Evolutionary conservation across 2,797 vertebrate species (phyloP), one percentile per base, ranked within the genome.

Genomic region (Molossus alvarezi): DNA sequence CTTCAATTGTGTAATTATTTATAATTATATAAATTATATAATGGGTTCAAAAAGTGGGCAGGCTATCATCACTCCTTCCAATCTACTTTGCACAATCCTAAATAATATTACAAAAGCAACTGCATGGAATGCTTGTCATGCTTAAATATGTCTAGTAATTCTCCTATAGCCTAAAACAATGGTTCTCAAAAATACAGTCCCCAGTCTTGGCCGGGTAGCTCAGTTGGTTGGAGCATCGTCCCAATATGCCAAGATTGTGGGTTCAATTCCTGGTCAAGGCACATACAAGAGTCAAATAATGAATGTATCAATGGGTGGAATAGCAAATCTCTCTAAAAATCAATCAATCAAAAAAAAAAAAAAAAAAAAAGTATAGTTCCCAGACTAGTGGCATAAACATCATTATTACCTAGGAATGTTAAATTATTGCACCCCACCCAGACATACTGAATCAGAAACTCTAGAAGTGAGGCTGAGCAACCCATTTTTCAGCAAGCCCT

Each of bases 61-160:
- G 33, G 55, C 58, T 94, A 13, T 62, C 64, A 88, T 29, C 25
- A 87, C 5, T 64, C 15, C 55, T 69, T 90, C 65, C 29, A 71
- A n/a, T 48, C 57, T 88, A 71, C 12, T 57, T 37, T 80, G 27
- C 17, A 93, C 11, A 77, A 29, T 41, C 11, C 18, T 58, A 85
- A 4, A 9, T 48, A 51, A 84, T 25, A 83, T 73, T 64, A 23
- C 72, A 57, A 94, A 77, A 73, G 69, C 62, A 95, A 92, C 82
- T 69, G 69, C 85, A 93, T 17, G 21, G 41, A 37, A 6, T 67
- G 45, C 6, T 87, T 64, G 86, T 76, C 21, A 21, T 48, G 55
- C 9, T 55, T 73, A 94, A 80, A 3, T 29, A 85, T 55, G 8
- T 91, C 67, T 21, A 81, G n/a, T 86, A 85, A 82, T 67, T 88